phyloP scores from a whole-genome alignment of 2,113 vertebrate genomes.

The Protobothrops mucrosquamatus region DNA sequence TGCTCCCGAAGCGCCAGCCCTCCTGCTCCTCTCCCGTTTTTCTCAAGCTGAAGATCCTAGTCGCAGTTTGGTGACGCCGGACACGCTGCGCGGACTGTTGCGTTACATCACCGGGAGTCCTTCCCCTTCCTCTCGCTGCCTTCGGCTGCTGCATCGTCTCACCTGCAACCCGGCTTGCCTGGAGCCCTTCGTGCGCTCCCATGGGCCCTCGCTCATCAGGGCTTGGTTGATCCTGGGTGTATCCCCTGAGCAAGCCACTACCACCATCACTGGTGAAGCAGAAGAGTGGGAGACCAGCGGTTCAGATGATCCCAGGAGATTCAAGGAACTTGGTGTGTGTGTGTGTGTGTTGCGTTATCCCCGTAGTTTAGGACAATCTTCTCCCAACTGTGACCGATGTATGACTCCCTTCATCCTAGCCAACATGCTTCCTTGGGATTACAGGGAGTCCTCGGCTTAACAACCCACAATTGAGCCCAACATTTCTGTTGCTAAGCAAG shows the following conservation, averaged over 20 bases:
- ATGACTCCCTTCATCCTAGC: not conserved
- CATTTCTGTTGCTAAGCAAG: not conserved
- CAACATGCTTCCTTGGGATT: not conserved
- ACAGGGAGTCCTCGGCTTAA: not conserved
- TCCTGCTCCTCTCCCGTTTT: conserved; percentile 84
- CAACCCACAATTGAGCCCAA: not conserved
- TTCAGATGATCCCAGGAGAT: conserved; percentile 8
- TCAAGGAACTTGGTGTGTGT: conserved; percentile 59
- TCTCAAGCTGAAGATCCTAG: conserved; percentile 84
- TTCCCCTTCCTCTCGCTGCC: conserved; percentile 78
- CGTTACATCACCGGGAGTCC: conserved; percentile 78
- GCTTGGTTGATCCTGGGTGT: conserved; percentile 67
- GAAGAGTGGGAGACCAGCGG: too few relatives aligned
- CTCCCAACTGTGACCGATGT: not conserved
- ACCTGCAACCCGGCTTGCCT: conserved; percentile 87
- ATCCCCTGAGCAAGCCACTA: conserved; percentile 43
- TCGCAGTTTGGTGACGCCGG: conserved; percentile 68
- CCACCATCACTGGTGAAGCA: not conserved
- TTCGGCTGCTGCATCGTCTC: conserved; percentile 78
- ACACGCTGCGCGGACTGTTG: conserved; percentile 72
- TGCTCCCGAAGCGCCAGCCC: conserved; percentile 79
- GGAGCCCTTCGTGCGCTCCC: conserved; percentile 80
- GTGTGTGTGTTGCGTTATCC: too few relatives aligned
- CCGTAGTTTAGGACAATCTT: not conserved
- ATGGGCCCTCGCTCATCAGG: conserved; percentile 73